phyloP scores from a whole-genome alignment of 1,140 invertebrate genomes.

The Leptinotarsa undecemlineata region DNA sequence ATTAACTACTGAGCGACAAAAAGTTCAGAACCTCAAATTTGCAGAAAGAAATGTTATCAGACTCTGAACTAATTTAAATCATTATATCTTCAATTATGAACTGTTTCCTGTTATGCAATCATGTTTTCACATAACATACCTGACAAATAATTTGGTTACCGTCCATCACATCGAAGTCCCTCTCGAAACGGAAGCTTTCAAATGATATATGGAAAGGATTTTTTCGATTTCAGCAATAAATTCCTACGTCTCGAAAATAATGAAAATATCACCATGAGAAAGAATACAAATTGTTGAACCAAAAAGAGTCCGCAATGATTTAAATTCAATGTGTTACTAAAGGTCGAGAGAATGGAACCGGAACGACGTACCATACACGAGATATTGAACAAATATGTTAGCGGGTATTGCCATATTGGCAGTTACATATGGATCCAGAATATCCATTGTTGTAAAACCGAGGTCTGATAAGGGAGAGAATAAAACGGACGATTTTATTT shows the following conservation, averaged over 20 bases:
- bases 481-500: not conserved
- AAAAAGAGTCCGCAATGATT: constrained; percentile 5
- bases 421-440: constrained; percentile 20
- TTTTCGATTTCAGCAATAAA: not conserved
- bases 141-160: too few relatives aligned
- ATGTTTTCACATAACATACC: too few relatives aligned
- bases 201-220: too few relatives aligned
- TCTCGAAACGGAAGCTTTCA: too few relatives aligned
- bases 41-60: too few relatives aligned
- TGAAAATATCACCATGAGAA: not conserved
- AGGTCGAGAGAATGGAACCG: not conserved
- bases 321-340: constrained; percentile 11
- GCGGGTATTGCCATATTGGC: constrained; percentile 14
- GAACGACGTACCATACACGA: constrained; percentile 4
- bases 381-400: constrained; percentile 21
- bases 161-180: too few relatives aligned
- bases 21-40: too few relatives aligned
- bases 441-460: constrained; percentile 19
- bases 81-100: too few relatives aligned
- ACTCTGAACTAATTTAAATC: too few relatives aligned
- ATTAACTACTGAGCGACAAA: too few relatives aligned
- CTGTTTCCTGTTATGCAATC: too few relatives aligned
- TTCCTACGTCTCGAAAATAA: not conserved
- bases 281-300: not conserved
- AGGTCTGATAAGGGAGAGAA: constrained; percentile 5